A percentile compares a stretch with the other conserved stretches of the same genome.
phyloP scores from a whole-genome alignment of 2,888 invertebrate species.

The Ophion slaviceki region DNA sequence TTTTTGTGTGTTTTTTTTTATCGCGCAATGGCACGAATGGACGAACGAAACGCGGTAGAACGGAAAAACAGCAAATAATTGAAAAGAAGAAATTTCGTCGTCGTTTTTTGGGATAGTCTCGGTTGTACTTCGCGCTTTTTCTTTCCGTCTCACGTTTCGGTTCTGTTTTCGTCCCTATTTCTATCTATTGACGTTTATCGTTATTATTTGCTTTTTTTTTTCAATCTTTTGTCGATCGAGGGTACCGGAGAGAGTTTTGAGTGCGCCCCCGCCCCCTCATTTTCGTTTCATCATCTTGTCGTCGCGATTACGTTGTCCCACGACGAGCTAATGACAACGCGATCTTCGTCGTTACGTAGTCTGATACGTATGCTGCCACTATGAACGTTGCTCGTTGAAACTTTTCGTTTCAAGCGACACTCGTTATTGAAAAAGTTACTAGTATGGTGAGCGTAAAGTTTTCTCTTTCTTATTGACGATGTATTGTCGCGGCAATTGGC shows the following conservation, averaged over 20 bases:
- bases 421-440: constrained; percentile 54
- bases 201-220: not conserved
- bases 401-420: constrained; percentile 30
- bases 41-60: not conserved
- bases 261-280: constrained; percentile 30
- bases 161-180: constrained; percentile 29
- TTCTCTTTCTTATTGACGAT: constrained; percentile 32
- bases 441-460: constrained; percentile 27
- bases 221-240: constrained; percentile 24
- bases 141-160: constrained; percentile 6
- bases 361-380: constrained; percentile 26
- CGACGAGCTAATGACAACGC: constrained; percentile 11
- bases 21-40: constrained; percentile 2
- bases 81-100: constrained; percentile 23
- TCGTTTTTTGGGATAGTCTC: constrained; percentile 7
- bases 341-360: constrained; percentile 54
- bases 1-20: not conserved
- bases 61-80: not conserved
- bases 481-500: not conserved
- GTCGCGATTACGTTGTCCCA: constrained; percentile 42
- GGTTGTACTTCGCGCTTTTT: not conserved
- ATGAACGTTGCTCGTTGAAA: constrained; percentile 5
- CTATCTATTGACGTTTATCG: constrained; percentile 38
- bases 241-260: constrained; percentile 37
- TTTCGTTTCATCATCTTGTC: constrained; percentile 56